Conservation (phyloP, 2,113 vertebrate genomes). For the Pedionomus torquatus region DNA sequence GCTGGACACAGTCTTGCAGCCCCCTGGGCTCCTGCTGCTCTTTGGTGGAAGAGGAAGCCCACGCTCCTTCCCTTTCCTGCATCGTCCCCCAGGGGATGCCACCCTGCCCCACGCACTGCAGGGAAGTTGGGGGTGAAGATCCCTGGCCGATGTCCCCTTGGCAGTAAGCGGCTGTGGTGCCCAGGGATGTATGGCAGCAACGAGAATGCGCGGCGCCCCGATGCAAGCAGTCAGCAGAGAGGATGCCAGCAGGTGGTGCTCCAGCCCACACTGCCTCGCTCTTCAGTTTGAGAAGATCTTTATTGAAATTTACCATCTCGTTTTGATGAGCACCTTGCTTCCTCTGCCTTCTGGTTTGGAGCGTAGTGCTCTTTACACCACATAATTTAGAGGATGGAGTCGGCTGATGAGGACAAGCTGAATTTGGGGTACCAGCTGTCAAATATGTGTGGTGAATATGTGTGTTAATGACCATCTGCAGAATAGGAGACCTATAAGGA, state of each 20-base stretch:
- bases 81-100: accelerated
- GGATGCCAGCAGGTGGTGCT: slow-evolving; percentile 53
- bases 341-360: neutral
- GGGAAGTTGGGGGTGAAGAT: accelerated
- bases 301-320: neutral
- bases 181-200: neutral
- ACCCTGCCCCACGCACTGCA: accelerated
- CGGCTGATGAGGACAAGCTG: neutral
- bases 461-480: neutral
- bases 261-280: neutral
- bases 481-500: neutral
- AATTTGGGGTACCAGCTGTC: neutral
- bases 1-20: neutral
- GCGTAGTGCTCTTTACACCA: neutral
- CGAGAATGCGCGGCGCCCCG: accelerated
- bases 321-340: neutral
- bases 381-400: neutral
- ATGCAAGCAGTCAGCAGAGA: neutral
- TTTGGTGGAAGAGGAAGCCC: neutral
- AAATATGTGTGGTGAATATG: accelerated
- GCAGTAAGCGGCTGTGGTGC: neutral
- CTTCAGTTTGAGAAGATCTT: neutral
- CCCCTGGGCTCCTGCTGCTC: neutral
- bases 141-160: accelerated
- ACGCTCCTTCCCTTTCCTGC: neutral